Conservation (phyloP, 2,888 invertebrate genomes). For the Lissonota sp. region DNA sequence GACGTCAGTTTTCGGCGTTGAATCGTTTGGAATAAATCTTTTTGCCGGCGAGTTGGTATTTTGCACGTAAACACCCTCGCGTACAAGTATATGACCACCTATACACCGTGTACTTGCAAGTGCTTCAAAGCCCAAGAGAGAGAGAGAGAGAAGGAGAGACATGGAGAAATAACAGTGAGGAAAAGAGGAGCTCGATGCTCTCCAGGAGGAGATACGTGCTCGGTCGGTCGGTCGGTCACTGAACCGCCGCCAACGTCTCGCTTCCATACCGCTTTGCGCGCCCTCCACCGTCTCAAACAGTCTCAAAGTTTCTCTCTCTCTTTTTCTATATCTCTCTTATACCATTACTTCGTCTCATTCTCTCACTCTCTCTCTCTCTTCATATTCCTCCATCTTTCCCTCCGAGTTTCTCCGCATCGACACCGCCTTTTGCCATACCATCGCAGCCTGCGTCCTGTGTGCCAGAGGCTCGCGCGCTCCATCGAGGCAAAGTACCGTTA, state of each 20-base stretch:
- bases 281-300: constrained; percentile 60
- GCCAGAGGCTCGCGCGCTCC: constrained; percentile 55
- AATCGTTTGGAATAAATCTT: no score
- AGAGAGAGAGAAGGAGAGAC: neutral
- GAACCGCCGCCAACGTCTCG: constrained; percentile 74
- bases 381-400: constrained; percentile 11
- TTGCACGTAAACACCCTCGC: neutral
- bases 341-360: constrained; percentile 69
- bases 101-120: constrained; percentile 48
- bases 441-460: constrained; percentile 62
- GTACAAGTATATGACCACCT: neutral
- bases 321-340: constrained; percentile 1
- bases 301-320: constrained; percentile 68
- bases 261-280: constrained; percentile 65
- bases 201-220: constrained; percentile 66
- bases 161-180: no score
- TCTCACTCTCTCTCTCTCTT: constrained; percentile 23
- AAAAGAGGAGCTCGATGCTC: constrained; percentile 53
- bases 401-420: constrained; percentile 42
- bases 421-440: constrained; percentile 66
- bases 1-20: no score
- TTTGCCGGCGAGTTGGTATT: no score
- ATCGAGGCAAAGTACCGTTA: constrained; percentile 78
- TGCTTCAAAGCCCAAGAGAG: constrained; percentile 34
- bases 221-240: constrained; percentile 81